Evolutionary conservation across 1,140 invertebrate genomes (phyloP), one percentile per base, ranked within the genome.

Genomic region (Leptestheria dahalacensis): DNA sequence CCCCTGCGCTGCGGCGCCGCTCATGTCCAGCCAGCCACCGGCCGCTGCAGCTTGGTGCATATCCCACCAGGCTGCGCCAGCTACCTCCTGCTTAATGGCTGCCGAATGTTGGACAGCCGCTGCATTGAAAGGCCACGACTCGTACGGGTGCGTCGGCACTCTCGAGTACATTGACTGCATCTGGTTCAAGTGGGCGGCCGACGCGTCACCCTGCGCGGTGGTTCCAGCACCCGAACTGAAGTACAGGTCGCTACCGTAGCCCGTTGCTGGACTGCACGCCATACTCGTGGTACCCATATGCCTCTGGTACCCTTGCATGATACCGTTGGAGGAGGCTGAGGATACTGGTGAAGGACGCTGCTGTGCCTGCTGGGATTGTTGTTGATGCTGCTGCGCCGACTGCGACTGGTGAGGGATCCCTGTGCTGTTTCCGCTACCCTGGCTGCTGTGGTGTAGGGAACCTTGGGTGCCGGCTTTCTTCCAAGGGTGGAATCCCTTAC

Each of bases 401-500:
- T 71, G 21, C 74, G 72, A 52, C 75, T 72, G 26, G 78, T 76
- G 21, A 75, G 76, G 23, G 74, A 74, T 62, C 72, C 72, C 57
- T 73, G n/a, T n/a, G n/a, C n/a, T n/a, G n/a, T n/a, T 41, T 41
- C 33, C 15, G 33, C 33, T 6, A 15, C 6, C 33, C 33, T 6
- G 66, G 61, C 21, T 63, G 73, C 71, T 76, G 59, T 64, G 61
- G 54, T 48, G 33, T 21, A 46, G 41, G 41, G 33, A 57, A 64
- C 65, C 59, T 61, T 62, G 61, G 49, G 52, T 55, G 84, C 64
- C 84, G 85, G 64, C 62, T 74, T 94, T 96, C 75, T 94, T 96
- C 93, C 93, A 97, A 0, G 93, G 92, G 70, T 97, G 91, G 69
- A 97, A 97, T 23, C 92, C 91, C 74, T 97, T 97, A 47, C 92